Evolutionary conservation across 2,888 invertebrate species (phyloP), one percentile per base, ranked within the genome.

Genomic region (Phortica okadai): DNA sequence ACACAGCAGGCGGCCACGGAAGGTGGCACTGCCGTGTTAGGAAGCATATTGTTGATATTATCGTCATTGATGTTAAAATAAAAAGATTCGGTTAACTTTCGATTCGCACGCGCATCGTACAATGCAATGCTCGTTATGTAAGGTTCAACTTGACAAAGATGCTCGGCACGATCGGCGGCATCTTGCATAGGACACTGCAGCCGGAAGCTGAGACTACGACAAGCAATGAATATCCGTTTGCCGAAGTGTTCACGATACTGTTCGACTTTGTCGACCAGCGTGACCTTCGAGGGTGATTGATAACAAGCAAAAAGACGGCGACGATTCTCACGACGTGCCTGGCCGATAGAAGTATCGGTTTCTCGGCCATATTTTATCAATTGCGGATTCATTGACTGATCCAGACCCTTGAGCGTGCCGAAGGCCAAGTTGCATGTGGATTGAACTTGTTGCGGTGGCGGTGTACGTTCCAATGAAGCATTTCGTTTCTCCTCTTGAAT

Each of bases 31-130:
- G 88, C 84, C 0, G 84, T 86, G 10, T 83, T 86, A 21, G 91
- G 92, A 78, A 94, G 85, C 90, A 95, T 92, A 78, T 93, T 93
- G 70, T 93, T 92, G n/a, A 96, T 95, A 79, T 94, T 93, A 10
- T 94, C 93, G 88, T 95, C 94, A 92, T 97, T 97, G 16, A 97
- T 93, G 90, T 97, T 96, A 88, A 97, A 97, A 91, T 97, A 95
- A 92, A 98, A 98, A 92, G 97, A 97, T 91, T 98, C 98, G 1
- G 97, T 96, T 80, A 99, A 93, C 92, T 98, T 98, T 88, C 95
- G 94, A 56, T 96, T 96, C 82, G 95, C 95, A 88, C 95, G 95
- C 6, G 96, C 96, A 92, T 99, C 99, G 91, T 97, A 99, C 62
- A 99, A 92, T 76, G 97, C 95, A 82, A 99, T 92, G 70, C 96